These are phyloP conservation scores for Botia kubotai DNA, from an alignment of 2,797 vertebrate species.

Conservation along the genomic window DNA sequence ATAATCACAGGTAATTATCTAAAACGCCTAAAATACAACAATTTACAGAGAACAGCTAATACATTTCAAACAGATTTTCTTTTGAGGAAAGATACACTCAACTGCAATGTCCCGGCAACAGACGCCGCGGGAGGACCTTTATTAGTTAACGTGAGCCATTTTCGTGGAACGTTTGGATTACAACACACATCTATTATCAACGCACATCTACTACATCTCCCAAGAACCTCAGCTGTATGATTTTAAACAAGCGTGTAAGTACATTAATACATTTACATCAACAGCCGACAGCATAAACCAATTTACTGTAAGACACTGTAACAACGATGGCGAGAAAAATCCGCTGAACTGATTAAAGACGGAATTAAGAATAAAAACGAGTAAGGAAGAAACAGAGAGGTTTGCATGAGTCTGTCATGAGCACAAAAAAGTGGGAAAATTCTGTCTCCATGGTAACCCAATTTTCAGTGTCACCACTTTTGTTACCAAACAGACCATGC, in stretches of 20 bases:
- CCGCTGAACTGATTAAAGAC: constrained; percentile 12
- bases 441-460: constrained; percentile 82
- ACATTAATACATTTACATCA: neutral
- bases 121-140: neutral
- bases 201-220: neutral
- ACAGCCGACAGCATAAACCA: neutral
- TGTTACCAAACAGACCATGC: constrained; percentile 69
- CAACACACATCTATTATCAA: neutral
- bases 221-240: constrained; percentile 1
- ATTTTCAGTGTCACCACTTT: constrained; percentile 78
- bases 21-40: constrained; percentile 16
- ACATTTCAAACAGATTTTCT: constrained; percentile 2
- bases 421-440: constrained; percentile 76
- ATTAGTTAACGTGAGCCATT: neutral
- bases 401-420: constrained; percentile 71
- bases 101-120: neutral
- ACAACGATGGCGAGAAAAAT: neutral
- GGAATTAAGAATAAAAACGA: constrained; percentile 36
- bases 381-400: constrained; percentile 50
- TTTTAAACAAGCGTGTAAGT: constrained; percentile 2
- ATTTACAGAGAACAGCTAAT: constrained; percentile 7
- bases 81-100: neutral
- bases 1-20: constrained; percentile 30
- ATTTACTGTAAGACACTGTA: neutral
- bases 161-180: constrained; percentile 2